Conservation (phyloP, 2,113 vertebrate genomes). For the Ictidomys tridecemlineatus region DNA sequence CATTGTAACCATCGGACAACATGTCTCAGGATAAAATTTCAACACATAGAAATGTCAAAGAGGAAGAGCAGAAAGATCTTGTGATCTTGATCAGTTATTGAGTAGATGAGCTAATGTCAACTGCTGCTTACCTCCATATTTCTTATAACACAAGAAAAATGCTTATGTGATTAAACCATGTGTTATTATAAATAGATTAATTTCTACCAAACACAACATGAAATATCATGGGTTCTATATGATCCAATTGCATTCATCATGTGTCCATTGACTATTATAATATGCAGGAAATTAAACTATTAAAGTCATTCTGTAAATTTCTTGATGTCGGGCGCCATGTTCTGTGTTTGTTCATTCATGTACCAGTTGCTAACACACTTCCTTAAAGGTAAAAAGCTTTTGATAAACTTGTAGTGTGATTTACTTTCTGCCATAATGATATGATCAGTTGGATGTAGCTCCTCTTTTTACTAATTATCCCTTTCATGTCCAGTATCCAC, state of each 20-base stretch:
- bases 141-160: background rate
- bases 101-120: background rate
- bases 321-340: background rate
- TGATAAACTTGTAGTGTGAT: background rate
- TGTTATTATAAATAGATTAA: background rate
- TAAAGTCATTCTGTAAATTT: background rate
- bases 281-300: background rate
- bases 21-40: background rate
- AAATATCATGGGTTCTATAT: background rate
- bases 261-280: background rate
- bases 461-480: background rate
- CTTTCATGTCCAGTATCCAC: background rate
- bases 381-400: background rate
- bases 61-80: background rate
- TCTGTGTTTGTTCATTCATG: background rate
- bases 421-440: background rate
- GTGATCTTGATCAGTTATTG: background rate
- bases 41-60: background rate
- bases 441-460: background rate
- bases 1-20: background rate
- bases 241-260: background rate
- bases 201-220: background rate
- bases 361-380: background rate
- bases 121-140: background rate
- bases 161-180: background rate